phyloP scores from a whole-genome alignment of 2,888 invertebrate genomes.

The Acanthosepion lycidas region DNA sequence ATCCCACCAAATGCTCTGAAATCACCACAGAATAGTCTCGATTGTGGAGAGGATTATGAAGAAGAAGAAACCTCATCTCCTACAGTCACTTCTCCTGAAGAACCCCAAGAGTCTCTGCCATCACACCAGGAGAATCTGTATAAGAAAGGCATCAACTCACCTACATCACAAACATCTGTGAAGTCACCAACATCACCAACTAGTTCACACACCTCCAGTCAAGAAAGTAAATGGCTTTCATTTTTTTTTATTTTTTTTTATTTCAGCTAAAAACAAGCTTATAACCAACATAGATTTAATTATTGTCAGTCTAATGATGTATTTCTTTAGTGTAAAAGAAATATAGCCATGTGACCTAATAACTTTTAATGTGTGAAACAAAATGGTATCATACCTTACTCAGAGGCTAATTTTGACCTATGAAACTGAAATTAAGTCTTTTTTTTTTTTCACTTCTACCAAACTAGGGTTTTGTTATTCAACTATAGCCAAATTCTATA shows the following conservation, averaged over 20 bases:
- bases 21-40: slow-evolving; percentile 38
- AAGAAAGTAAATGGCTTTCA: background rate
- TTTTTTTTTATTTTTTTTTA: background rate
- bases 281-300: background rate
- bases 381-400: no score
- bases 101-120: background rate
- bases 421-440: no score
- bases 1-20: background rate
- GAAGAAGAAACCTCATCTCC: slow-evolving; percentile 43
- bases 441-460: no score
- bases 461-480: no score
- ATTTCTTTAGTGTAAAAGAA: no score
- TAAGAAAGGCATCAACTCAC: slow-evolving; percentile 5
- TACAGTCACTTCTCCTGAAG: slow-evolving; percentile 41
- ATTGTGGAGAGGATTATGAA: slow-evolving; percentile 37
- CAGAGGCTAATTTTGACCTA: no score
- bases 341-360: no score
- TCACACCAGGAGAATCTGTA: background rate
- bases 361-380: no score
- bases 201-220: slow-evolving; percentile 20
- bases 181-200: background rate
- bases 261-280: background rate
- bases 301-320: no score
- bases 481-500: no score
- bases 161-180: slow-evolving; percentile 36